Evolutionary conservation across 2,113 vertebrate species (phyloP), one percentile per base, ranked within the genome.

Genomic region (Bubo blakistoni): DNA sequence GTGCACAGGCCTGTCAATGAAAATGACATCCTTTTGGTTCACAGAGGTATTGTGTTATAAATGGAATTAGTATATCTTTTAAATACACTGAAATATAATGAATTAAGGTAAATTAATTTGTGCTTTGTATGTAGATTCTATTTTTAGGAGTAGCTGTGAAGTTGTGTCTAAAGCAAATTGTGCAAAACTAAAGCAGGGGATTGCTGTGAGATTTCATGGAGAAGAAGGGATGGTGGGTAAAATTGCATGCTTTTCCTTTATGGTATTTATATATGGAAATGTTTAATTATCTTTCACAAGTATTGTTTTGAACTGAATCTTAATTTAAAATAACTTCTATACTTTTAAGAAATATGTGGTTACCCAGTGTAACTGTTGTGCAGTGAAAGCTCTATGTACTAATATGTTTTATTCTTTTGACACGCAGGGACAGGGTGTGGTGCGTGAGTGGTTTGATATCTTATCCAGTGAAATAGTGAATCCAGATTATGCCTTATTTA

Each of bases 141-240:
- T 99, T 98, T 99, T 99, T 98, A 99, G 99, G 97, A 99, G 99
- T 96, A 99, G 99, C 98, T 99, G 99, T 98, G 99, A 99, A 98
- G 99, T 99, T 97, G 99, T 99, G 24, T 99, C 99, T 90, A 99
- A 99, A 98, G 99, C 99, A 94, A 99, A 98, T 93, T 99, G 99
- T 92, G 99, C 99, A 90, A 99, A 99, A 90, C 98, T 99, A 57
- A 99, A 99, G 93, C 99, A 99, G 95, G 99, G 99, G 46, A 99
- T 99, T 83, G 99, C 99, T 78, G 99, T 99, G 30, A 99, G 99
- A 40, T 99, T 99, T 97, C 99, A 99, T 78, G 99, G 99, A 78
- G 99, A 99, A 96, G 99, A 99, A 97, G 99, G 99, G 81, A 99
- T 99, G 99, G 99, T 99, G 88, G 78, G 99, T 99, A 63, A 81